phyloP scores from a whole-genome alignment of 2,888 invertebrate species.

The Cosmorhoe ocellata region DNA sequence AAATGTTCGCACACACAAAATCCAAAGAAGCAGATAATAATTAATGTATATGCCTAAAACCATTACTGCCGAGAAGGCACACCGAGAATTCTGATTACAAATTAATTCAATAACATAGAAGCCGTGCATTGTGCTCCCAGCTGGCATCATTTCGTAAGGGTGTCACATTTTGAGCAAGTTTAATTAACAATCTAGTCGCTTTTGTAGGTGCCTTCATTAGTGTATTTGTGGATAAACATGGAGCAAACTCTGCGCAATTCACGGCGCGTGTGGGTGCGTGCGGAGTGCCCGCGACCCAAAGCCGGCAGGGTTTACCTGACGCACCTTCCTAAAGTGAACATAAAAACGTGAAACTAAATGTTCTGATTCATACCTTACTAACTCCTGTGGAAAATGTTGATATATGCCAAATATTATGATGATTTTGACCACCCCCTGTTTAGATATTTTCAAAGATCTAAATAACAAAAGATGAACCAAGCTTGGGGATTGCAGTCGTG shows the following conservation, averaged over 20 bases:
- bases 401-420: too few relatives aligned
- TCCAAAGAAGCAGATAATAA: conserved; percentile 37
- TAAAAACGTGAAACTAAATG: too few relatives aligned
- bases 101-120: conserved; percentile 81
- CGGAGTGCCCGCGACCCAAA: conserved; percentile 36
- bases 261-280: conserved; percentile 60
- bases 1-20: conserved; percentile 28
- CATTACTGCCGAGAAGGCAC: conserved; percentile 72
- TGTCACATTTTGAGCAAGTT: conserved; percentile 82
- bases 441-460: too few relatives aligned
- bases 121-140: conserved; percentile 76
- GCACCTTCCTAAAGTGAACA: not conserved
- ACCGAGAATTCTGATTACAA: conserved; percentile 79
- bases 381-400: too few relatives aligned
- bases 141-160: conserved; percentile 78
- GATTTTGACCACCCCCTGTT: too few relatives aligned
- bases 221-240: conserved; percentile 81
- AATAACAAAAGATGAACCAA: too few relatives aligned
- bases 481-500: too few relatives aligned
- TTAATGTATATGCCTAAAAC: conserved; percentile 41
- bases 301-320: not conserved
- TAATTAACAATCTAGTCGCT: conserved; percentile 83
- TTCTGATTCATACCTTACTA: too few relatives aligned
- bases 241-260: conserved; percentile 65
- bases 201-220: conserved; percentile 82